These are phyloP conservation scores for Myotis planiceps DNA, from an alignment of 2,797 vertebrate genomes.

Conservation along the genomic window DNA sequence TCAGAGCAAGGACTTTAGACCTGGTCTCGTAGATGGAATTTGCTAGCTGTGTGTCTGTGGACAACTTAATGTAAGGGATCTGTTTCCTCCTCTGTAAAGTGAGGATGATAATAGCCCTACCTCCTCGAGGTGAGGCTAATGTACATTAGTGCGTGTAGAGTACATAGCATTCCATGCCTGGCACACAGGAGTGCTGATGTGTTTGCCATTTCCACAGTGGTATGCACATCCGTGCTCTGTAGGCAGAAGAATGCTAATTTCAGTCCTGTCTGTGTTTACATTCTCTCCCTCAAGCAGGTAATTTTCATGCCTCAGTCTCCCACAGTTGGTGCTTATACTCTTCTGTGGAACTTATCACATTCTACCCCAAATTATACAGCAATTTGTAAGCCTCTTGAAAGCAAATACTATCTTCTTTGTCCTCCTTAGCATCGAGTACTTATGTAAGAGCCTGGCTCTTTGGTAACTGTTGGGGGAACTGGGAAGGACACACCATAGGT, in stretches of 20 bases:
- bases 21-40: not conserved
- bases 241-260: not conserved
- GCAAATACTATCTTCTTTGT: constrained; percentile 13
- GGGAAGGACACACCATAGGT: not conserved
- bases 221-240: not conserved
- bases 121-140: not conserved
- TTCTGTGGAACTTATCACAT: not conserved
- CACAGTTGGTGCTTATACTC: not conserved
- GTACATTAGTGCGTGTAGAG: not conserved
- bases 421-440: not conserved
- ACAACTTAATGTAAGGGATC: not conserved
- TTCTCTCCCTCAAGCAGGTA: not conserved
- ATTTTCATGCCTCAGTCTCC: not conserved
- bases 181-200: not conserved
- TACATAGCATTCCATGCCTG: not conserved
- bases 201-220: not conserved
- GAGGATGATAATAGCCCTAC: not conserved
- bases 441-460: not conserved
- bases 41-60: not conserved
- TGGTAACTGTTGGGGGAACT: not conserved
- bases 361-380: not conserved
- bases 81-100: not conserved
- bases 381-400: constrained; percentile 33
- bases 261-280: not conserved
- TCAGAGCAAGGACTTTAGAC: not conserved